Conservation (phyloP, 2,888 invertebrate species). For the Orthosia cruda region DNA sequence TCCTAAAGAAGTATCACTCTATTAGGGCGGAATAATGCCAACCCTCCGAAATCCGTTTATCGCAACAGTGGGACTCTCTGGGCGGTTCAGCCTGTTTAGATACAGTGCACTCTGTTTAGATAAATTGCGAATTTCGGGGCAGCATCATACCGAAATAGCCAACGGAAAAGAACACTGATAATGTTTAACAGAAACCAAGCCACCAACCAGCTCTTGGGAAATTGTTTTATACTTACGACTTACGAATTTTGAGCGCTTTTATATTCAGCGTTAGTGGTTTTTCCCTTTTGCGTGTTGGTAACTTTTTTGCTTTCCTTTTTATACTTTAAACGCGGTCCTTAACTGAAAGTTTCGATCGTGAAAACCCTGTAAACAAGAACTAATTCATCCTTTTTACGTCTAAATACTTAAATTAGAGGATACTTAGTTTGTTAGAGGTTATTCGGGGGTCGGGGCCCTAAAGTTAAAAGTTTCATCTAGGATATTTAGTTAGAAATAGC, state of each 20-base stretch:
- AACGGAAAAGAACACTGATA: constrained; percentile 73
- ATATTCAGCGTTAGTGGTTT: constrained; percentile 19
- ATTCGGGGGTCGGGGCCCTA: constrained; percentile 1
- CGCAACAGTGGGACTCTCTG: constrained; percentile 81
- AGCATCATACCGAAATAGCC: constrained; percentile 53
- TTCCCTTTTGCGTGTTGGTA: background rate
- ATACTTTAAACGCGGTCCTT: background rate
- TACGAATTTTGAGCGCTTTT: constrained; percentile 32
- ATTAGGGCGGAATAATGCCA: constrained; percentile 85
- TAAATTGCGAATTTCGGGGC: constrained; percentile 75
- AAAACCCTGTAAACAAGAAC: background rate
- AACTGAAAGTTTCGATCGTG: background rate
- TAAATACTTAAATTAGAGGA: constrained; percentile 31
- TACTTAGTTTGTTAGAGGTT: constrained; percentile 22
- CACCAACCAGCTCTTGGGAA: constrained; percentile 38
- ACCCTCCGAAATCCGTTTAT: constrained; percentile 88
- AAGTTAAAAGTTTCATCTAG: constrained; percentile 49
- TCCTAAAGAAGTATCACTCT: constrained; percentile 87
- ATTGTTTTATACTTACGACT: constrained; percentile 47
- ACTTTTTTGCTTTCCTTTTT: constrained; percentile 6
- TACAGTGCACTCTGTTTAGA: constrained; percentile 84
- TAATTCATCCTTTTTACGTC: constrained; percentile 8
- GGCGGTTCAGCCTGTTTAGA: constrained; percentile 80
- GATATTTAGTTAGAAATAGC: constrained; percentile 54
- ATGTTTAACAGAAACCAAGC: constrained; percentile 64